phyloP scores from a whole-genome alignment of 2,797 vertebrate genomes.

The Strix occidentalis region DNA sequence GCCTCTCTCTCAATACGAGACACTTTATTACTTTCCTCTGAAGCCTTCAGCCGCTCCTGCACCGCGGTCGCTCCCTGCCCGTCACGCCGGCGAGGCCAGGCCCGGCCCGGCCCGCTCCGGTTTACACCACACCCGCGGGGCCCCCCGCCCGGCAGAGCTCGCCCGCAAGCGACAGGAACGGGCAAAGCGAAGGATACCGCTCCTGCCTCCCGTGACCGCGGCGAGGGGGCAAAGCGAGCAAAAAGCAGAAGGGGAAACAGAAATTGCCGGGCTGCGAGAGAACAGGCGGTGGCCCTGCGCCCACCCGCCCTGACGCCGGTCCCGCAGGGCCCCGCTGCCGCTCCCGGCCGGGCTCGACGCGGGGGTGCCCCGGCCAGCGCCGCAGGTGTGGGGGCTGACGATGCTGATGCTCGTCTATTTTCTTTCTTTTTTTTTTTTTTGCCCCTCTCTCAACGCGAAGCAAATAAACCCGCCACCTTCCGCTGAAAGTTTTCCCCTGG shows the following conservation, averaged over 20 bases:
- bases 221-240: not conserved
- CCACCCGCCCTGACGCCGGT: not conserved
- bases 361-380: not conserved
- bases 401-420: not conserved
- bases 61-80: too few species aligned
- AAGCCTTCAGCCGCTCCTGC: not conserved
- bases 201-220: not conserved
- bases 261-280: not conserved
- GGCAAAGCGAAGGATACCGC: not conserved
- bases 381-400: not conserved
- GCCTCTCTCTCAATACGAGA: not conserved
- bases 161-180: not conserved
- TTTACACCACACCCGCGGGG: too few species aligned
- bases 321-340: not conserved
- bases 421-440: not conserved
- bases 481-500: constrained; percentile 17
- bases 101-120: not conserved
- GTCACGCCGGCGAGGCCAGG: not conserved
- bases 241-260: rapidly evolving
- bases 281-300: not conserved
- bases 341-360: not conserved
- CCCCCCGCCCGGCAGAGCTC: not conserved
- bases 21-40: not conserved
- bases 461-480: not conserved
- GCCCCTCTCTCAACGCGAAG: not conserved